Evolutionary conservation across 2,797 vertebrate genomes (phyloP).

Genomic region (Falco peregrinus): DNA sequence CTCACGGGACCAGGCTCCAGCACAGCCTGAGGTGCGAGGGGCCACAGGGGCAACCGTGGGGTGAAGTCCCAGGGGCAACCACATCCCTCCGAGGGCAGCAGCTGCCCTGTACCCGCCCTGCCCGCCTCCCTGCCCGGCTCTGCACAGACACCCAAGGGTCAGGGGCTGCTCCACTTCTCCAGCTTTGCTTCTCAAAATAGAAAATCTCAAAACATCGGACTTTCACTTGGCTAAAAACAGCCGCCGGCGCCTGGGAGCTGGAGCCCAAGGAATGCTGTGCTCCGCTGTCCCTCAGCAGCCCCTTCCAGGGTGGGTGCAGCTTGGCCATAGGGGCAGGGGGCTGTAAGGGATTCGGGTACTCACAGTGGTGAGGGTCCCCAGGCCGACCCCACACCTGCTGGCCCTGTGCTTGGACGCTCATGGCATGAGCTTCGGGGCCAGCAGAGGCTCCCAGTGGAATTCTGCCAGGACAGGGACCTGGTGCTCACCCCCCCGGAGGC

Average conservation of each 20-base stretch:
- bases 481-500: accelerated
- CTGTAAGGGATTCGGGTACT: background rate
- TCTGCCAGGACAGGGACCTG: accelerated
- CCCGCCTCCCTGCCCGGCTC: background rate
- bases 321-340: accelerated
- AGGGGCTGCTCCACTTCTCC: conserved; percentile 49
- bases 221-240: conserved; percentile 67
- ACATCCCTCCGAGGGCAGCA: background rate
- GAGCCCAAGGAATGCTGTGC: background rate
- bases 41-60: background rate
- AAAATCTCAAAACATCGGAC: conserved; percentile 64
- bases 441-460: background rate
- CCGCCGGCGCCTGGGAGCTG: conserved; percentile 33
- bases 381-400: background rate
- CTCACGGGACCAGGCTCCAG: background rate
- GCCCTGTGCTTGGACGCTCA: accelerated
- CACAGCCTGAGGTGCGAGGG: conserved; percentile 2
- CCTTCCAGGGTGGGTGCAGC: accelerated
- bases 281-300: background rate
- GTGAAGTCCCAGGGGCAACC: background rate
- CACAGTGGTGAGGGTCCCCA: accelerated
- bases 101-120: accelerated
- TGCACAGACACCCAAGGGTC: background rate
- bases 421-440: background rate
- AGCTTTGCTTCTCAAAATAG: conserved; percentile 68